Conservation (phyloP, 2,113 vertebrate species). For the Hucho hucho region DNA sequence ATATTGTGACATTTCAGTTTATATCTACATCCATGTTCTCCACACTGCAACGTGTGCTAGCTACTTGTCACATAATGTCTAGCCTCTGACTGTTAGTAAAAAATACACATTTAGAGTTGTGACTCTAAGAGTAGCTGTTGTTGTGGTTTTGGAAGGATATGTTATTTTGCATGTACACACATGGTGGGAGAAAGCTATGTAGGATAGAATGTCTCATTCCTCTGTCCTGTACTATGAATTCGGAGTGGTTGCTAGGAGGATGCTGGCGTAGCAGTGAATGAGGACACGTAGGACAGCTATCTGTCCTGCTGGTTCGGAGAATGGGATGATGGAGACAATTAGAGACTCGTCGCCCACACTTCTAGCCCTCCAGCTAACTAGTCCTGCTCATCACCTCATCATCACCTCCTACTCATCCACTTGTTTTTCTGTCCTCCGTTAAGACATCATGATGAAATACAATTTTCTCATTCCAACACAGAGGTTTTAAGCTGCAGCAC, state of each 20-base stretch:
- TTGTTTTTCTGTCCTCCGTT: background rate
- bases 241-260: conserved; percentile 47
- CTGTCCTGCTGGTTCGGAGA: conserved; percentile 35
- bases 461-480: too few species aligned
- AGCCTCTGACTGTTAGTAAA: too few species aligned
- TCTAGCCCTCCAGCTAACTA: conserved; percentile 32
- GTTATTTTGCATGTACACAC: background rate
- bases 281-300: conserved; percentile 52
- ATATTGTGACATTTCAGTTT: too few species aligned
- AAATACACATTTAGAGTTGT: too few species aligned
- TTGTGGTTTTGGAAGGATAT: conserved; percentile 2
- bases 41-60: too few species aligned
- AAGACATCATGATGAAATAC: too few species aligned
- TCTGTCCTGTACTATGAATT: conserved; percentile 36
- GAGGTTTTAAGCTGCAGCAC: too few species aligned
- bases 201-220: conserved; percentile 38
- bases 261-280: conserved; percentile 40
- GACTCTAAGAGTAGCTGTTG: too few species aligned
- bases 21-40: too few species aligned
- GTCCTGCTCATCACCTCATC: conserved; percentile 39
- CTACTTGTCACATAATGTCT: too few species aligned
- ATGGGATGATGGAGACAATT: conserved; percentile 48
- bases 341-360: conserved; percentile 42
- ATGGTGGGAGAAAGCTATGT: conserved; percentile 32
- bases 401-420: conserved; percentile 40